A percentile compares a stretch with the other conserved stretches of the same genome.
phyloP scores from a whole-genome alignment of 2,888 invertebrate genomes.

The Germaria angustata region DNA sequence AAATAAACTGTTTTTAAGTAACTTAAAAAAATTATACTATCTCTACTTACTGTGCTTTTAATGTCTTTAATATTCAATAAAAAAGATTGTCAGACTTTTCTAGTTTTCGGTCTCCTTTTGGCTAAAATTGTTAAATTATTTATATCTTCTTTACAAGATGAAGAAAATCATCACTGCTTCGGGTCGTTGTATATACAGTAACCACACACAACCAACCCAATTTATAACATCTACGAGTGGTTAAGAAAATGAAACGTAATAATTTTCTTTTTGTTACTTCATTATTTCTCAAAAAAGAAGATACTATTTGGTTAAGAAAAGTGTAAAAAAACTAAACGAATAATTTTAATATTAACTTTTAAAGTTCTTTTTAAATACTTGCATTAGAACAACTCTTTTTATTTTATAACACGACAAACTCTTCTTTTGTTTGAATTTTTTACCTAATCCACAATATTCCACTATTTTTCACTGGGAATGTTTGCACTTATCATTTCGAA shows the following conservation, averaged over 20 bases:
- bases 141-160: conserved; percentile 23
- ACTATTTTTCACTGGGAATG: not conserved
- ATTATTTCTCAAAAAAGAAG: conserved; percentile 41
- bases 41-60: conserved; percentile 36
- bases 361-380: not conserved
- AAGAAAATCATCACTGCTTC: conserved; percentile 39
- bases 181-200: conserved; percentile 47
- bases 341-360: not conserved
- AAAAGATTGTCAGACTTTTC: not conserved
- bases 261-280: conserved; percentile 61
- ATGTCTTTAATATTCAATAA: not conserved
- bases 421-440: conserved; percentile 1
- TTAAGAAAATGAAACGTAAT: conserved; percentile 66
- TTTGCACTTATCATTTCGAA: conserved; percentile 20
- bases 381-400: not conserved
- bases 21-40: not conserved
- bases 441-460: conserved; percentile 16
- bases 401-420: conserved; percentile 9
- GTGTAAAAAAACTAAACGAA: not conserved
- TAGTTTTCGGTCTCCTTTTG: not conserved
- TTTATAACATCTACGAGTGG: conserved; percentile 59
- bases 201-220: conserved; percentile 55
- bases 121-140: not conserved
- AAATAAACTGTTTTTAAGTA: conserved; percentile 12
- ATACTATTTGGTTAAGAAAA: conserved; percentile 12